Conservation (phyloP, 2,888 invertebrate genomes). For the Sthenelais limicola region DNA sequence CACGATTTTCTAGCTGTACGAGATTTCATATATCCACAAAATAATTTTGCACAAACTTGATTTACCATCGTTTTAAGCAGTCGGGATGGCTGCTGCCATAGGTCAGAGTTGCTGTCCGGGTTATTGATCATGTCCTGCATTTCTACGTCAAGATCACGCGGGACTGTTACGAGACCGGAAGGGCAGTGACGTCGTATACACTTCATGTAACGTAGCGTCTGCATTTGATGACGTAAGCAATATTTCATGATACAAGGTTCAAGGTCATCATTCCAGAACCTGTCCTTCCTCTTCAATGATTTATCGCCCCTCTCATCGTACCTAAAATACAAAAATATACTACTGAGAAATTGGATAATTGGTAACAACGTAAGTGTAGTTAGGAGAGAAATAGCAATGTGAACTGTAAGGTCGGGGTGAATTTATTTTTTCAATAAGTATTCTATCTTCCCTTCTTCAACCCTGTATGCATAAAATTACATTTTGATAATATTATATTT, state of each 20-base stretch:
- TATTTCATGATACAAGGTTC: constrained; percentile 43
- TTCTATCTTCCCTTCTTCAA: too few species aligned
- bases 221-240: constrained; percentile 19
- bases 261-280: constrained; percentile 46
- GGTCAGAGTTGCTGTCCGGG: not conserved
- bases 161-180: constrained; percentile 33
- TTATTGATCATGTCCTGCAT: not conserved
- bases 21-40: not conserved
- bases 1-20: not conserved
- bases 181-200: constrained; percentile 42
- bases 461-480: not conserved
- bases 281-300: not conserved
- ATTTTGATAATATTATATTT: not conserved
- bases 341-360: too few species aligned
- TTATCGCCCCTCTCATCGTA: not conserved
- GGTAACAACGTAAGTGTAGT: too few species aligned
- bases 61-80: not conserved
- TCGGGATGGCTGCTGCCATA: not conserved
- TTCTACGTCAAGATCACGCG: constrained; percentile 39
- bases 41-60: constrained; percentile 24
- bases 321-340: not conserved
- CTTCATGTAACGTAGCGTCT: constrained; percentile 23
- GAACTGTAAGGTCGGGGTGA: too few species aligned
- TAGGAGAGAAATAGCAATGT: too few species aligned
- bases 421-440: too few species aligned